phyloP scores from a whole-genome alignment of 37 sponge, comb jelly and placozoan genomes.

The Ephydatia muelleri region DNA sequence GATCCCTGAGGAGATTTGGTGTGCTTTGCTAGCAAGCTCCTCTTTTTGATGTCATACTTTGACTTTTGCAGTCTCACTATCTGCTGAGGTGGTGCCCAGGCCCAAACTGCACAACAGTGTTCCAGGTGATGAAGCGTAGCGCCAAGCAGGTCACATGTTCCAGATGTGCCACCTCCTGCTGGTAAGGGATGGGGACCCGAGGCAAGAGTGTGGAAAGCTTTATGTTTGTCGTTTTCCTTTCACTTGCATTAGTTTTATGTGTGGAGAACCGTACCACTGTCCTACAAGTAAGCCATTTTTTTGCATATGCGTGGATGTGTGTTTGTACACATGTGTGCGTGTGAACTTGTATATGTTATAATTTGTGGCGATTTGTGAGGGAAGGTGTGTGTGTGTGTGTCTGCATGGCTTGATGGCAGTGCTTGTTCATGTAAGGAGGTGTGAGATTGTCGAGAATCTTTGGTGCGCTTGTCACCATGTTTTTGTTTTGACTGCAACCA shows the following conservation, averaged over 20 bases:
- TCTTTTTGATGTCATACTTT: background rate
- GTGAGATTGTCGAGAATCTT: too few relatives aligned
- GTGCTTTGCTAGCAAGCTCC: background rate
- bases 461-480: too few relatives aligned
- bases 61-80: background rate
- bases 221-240: background rate
- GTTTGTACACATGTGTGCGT: too few relatives aligned
- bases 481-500: too few relatives aligned
- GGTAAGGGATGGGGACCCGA: conserved; percentile 34
- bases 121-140: conserved; percentile 44
- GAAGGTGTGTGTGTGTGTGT: too few relatives aligned
- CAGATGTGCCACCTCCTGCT: conserved; percentile 52
- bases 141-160: conserved; percentile 71
- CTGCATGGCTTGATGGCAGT: too few relatives aligned
- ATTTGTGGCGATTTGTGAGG: too few relatives aligned
- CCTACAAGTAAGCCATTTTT: conserved; percentile 56
- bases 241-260: conserved; percentile 58
- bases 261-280: conserved; percentile 79
- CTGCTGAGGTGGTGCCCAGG: conserved; percentile 89
- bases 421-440: too few relatives aligned
- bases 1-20: background rate
- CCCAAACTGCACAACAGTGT: conserved; percentile 70
- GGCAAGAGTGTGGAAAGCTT: background rate
- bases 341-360: too few relatives aligned
- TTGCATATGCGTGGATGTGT: background rate